phyloP scores from a whole-genome alignment of 1,140 invertebrate genomes.

The Rhagoletis zephyria region DNA sequence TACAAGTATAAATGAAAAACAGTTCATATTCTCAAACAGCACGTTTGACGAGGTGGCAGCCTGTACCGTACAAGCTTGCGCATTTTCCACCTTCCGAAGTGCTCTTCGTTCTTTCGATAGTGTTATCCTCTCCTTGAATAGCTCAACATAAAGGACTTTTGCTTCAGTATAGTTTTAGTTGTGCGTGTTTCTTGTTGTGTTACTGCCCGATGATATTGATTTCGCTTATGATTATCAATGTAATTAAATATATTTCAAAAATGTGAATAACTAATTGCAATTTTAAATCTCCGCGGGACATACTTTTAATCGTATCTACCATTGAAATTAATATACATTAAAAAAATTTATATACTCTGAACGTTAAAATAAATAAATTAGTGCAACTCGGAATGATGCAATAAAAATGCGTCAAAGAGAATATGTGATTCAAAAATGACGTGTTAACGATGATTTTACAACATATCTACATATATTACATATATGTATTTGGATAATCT shows the following conservation, averaged over 20 bases:
- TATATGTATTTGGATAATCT: not conserved
- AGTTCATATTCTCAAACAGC: no score
- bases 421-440: not conserved
- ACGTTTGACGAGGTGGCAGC: not conserved
- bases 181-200: slow-evolving; percentile 44
- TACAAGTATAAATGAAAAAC: no score
- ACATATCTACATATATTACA: not conserved
- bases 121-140: not conserved
- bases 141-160: slow-evolving; percentile 14
- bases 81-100: not conserved
- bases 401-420: not conserved
- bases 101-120: not conserved
- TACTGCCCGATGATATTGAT: slow-evolving; percentile 12
- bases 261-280: no score
- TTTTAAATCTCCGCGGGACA: no score
- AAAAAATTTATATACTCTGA: no score
- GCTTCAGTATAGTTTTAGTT: slow-evolving; percentile 33
- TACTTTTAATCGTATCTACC: no score
- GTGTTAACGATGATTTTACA: not conserved
- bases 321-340: no score
- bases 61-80: not conserved
- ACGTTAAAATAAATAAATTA: not conserved
- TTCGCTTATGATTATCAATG: slow-evolving; percentile 12
- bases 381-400: slow-evolving; percentile 24
- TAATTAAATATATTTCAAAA: not conserved